These are phyloP conservation scores for Ailurus styani DNA, from an alignment of 2,113 vertebrate species.

Conservation along the genomic window DNA sequence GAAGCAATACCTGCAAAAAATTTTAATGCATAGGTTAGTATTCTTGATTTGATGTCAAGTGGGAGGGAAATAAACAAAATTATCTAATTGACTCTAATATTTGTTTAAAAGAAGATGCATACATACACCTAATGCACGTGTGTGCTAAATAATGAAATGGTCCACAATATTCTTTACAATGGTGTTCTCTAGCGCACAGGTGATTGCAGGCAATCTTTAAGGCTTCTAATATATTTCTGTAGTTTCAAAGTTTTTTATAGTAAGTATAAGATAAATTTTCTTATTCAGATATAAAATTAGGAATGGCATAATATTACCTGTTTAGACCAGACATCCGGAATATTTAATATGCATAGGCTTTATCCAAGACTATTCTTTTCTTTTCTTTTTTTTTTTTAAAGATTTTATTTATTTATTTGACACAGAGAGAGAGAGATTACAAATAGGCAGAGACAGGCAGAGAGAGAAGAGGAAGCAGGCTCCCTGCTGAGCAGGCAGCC, in stretches of 20 bases:
- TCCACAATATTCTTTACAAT: background rate
- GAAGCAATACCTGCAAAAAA: background rate
- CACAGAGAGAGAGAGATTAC: no score
- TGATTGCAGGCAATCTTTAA: background rate
- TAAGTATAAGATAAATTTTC: background rate
- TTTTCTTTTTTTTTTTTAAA: no score
- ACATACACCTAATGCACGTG: background rate
- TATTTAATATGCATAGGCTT: background rate
- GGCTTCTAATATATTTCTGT: background rate
- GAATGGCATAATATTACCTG: background rate
- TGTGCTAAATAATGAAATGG: background rate
- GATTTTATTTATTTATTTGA: no score
- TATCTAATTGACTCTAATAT: background rate
- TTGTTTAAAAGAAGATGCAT: background rate
- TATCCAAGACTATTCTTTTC: background rate
- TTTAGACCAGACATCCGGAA: background rate
- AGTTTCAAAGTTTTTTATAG: background rate
- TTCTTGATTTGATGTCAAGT: background rate
- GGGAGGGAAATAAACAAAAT: background rate
- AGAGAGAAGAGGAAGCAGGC: no score
- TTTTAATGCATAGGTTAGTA: background rate
- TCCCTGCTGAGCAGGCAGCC: no score
- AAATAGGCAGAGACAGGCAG: no score
- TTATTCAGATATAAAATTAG: constrained; percentile 33
- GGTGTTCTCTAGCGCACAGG: background rate